Evolutionary conservation across 2,797 vertebrate species (phyloP).

Genomic region (Danio choprae): DNA sequence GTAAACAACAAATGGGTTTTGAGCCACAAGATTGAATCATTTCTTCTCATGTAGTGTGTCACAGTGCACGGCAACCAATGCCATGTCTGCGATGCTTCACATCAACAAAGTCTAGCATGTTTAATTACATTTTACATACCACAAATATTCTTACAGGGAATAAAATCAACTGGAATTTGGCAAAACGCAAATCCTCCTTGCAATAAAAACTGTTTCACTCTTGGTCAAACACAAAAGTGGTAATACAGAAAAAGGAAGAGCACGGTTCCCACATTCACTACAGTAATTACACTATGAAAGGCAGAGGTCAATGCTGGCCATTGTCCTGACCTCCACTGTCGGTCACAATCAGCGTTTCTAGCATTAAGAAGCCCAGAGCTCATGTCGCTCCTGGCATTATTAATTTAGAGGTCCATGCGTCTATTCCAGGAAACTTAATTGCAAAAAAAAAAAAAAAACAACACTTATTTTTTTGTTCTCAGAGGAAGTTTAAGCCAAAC

Average conservation of each 20-base stretch:
- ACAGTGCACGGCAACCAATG: too few relatives aligned
- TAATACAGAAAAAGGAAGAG: too few relatives aligned
- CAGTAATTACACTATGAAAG: neutral
- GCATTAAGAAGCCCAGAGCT: neutral
- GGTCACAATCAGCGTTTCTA: neutral
- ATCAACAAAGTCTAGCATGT: too few relatives aligned
- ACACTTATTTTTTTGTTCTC: neutral
- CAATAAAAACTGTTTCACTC: neutral
- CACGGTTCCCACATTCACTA: neutral
- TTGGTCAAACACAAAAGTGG: neutral
- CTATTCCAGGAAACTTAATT: constrained; percentile 13
- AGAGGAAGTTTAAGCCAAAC: neutral
- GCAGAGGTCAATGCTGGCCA: neutral
- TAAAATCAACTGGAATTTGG: neutral
- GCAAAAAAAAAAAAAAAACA: neutral
- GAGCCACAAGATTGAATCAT: too few relatives aligned
- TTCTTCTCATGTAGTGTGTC: too few relatives aligned
- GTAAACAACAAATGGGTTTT: too few relatives aligned
- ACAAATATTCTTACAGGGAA: neutral
- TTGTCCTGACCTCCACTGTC: constrained; percentile 18
- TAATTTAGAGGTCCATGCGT: neutral
- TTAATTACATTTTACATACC: neutral
- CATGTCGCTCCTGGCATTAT: neutral
- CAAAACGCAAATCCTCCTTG: neutral
- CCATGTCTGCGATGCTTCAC: too few relatives aligned